These are phyloP conservation scores for Oceanodroma tethys DNA, from an alignment of 2,113 vertebrate species.

Conservation along the genomic window DNA sequence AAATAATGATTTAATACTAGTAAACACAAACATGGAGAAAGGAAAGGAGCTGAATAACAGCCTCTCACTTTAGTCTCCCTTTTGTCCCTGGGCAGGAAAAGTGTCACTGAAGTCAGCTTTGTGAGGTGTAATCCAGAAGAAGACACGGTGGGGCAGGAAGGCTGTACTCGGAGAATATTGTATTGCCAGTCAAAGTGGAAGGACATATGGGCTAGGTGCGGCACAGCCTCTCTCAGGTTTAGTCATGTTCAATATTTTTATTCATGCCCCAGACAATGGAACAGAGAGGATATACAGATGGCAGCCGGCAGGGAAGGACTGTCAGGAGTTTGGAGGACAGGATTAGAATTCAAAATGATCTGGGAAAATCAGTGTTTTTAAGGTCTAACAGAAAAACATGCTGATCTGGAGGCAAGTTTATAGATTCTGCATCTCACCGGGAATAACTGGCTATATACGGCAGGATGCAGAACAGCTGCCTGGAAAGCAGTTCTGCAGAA, in stretches of 20 bases:
- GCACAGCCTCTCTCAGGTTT: conserved; percentile 1
- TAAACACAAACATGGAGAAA: not conserved
- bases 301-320: conserved; percentile 58
- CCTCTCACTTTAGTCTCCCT: not conserved
- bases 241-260: not conserved
- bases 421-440: not conserved
- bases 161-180: not conserved
- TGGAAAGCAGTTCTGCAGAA: not conserved
- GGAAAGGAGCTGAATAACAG: not conserved
- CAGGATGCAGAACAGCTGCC: not conserved
- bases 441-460: not conserved
- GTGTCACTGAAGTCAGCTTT: not conserved
- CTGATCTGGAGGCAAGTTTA: not conserved
- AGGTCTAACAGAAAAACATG: not conserved
- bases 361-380: conserved; percentile 22
- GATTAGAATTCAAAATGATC: conserved; percentile 39
- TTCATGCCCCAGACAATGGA: conserved; percentile 17
- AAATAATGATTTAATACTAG: not conserved
- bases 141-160: not conserved
- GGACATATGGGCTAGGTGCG: not conserved
- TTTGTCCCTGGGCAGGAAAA: not conserved
- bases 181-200: not conserved
- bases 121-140: not conserved
- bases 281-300: conserved; percentile 60
- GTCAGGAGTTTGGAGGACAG: conserved; percentile 52